Conservation (phyloP, 2,113 vertebrate species). For the Chaetorhynchus papuensis region DNA sequence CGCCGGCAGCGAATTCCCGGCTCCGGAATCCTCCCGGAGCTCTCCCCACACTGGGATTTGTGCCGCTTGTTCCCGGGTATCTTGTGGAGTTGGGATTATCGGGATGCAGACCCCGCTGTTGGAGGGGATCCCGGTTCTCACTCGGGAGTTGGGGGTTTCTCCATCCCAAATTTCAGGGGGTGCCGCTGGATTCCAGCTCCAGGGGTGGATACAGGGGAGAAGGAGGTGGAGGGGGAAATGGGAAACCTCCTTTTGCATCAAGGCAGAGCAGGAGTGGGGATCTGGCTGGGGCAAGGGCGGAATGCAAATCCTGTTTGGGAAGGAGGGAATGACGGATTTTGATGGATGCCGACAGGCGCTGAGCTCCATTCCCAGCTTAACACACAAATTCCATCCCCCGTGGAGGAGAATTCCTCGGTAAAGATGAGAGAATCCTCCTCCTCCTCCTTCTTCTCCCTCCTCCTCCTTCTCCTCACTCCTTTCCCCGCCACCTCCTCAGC, state of each 20-base stretch:
- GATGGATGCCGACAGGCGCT: not conserved
- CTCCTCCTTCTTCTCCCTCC: not conserved
- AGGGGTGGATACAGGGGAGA: not conserved
- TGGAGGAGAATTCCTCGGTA: not conserved
- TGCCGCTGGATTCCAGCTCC: not conserved
- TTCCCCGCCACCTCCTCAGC: not conserved
- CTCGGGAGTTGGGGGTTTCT: not conserved
- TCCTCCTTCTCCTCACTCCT: not conserved
- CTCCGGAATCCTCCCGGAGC: not conserved
- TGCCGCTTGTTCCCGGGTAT: not conserved
- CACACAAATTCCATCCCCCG: not conserved
- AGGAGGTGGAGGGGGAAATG: not conserved
- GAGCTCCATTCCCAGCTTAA: not conserved
- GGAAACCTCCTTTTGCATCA: not conserved
- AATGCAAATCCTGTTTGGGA: not conserved
- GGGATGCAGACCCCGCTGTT: not conserved
- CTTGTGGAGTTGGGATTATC: not conserved
- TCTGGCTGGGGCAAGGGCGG: rapidly evolving
- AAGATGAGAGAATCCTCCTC: not conserved
- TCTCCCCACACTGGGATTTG: not conserved
- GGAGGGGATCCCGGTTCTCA: not conserved
- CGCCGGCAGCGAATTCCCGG: not conserved
- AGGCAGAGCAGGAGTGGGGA: not conserved
- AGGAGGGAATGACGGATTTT: not conserved
- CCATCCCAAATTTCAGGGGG: not conserved